Evolutionary conservation across 2,113 vertebrate species (phyloP).

Genomic region (Saguinus imperator): DNA sequence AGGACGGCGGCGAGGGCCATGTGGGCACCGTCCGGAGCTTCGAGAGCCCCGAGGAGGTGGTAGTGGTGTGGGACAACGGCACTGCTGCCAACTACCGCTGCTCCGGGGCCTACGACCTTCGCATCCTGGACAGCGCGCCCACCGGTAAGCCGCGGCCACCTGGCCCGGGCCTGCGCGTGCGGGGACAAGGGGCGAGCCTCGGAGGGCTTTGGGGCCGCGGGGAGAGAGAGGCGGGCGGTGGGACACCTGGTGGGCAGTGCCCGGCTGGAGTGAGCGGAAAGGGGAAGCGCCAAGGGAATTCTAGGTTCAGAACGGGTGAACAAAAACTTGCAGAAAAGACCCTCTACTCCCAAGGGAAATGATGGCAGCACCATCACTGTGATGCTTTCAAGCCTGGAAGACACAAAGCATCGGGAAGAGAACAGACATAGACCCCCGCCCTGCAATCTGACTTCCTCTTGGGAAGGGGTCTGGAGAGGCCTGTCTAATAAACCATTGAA

Average conservation of each 20-base stretch:
- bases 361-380: background rate
- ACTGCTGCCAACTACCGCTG: slow-evolving; percentile 99
- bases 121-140: slow-evolving; percentile 97
- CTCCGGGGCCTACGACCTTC: slow-evolving; percentile 97
- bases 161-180: background rate
- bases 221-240: background rate
- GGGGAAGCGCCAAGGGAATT: background rate
- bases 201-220: background rate
- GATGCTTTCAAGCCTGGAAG: background rate
- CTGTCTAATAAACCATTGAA: slow-evolving; percentile 28
- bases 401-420: slow-evolving; percentile 47
- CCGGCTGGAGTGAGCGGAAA: no score
- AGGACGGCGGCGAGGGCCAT: slow-evolving; percentile 98
- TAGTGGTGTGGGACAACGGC: slow-evolving; percentile 99
- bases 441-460: background rate
- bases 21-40: slow-evolving; percentile 98
- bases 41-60: slow-evolving; percentile 98
- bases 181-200: background rate
- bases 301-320: background rate
- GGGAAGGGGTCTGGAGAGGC: background rate
- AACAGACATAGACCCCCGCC: background rate
- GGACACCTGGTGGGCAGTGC: background rate
- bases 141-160: slow-evolving; percentile 88
- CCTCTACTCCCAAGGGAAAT: background rate
- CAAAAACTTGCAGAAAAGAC: background rate